A percentile compares a stretch with the other conserved stretches of the same genome.
phyloP scores from a whole-genome alignment of 2,888 invertebrate genomes.

The Ichneumon xanthorius region DNA sequence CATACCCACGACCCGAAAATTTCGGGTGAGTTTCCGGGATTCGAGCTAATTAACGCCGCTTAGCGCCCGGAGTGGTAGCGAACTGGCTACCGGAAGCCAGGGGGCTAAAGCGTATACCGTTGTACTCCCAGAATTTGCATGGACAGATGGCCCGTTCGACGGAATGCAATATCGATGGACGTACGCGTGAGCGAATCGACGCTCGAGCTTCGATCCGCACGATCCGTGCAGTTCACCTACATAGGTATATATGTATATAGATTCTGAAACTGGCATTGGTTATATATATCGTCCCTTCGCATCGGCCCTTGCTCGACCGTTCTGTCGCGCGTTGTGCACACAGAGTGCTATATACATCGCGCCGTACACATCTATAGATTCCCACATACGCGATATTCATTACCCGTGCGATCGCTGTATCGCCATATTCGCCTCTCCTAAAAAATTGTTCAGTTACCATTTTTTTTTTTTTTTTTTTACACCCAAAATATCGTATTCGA shows the following conservation, averaged over 20 bases:
- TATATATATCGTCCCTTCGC: not conserved
- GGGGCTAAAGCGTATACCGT: conserved; percentile 1
- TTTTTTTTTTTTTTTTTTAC: no score
- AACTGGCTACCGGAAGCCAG: conserved; percentile 13
- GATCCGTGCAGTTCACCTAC: conserved; percentile 9
- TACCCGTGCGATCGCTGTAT: not conserved
- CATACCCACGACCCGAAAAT: conserved; percentile 49
- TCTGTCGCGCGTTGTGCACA: not conserved
- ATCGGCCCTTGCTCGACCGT: not conserved
- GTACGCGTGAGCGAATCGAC: conserved; percentile 47
- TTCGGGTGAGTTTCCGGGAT: conserved; percentile 63
- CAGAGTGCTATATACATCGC: not conserved
- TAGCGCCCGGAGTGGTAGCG: conserved; percentile 28
- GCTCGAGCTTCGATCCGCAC: conserved; percentile 16
- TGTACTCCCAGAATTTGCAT: conserved; percentile 61
- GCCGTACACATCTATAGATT: not conserved
- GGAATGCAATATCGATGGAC: conserved; percentile 78
- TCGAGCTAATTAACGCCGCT: conserved; percentile 76
- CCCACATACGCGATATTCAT: conserved; percentile 22
- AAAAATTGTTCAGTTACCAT: no score
- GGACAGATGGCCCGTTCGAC: conserved; percentile 70
- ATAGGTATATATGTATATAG: not conserved
- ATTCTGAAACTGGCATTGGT: not conserved
- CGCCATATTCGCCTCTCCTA: no score
- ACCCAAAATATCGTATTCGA: no score